phyloP scores from a whole-genome alignment of 2,888 invertebrate genomes.

The Sisyra terminalis region DNA sequence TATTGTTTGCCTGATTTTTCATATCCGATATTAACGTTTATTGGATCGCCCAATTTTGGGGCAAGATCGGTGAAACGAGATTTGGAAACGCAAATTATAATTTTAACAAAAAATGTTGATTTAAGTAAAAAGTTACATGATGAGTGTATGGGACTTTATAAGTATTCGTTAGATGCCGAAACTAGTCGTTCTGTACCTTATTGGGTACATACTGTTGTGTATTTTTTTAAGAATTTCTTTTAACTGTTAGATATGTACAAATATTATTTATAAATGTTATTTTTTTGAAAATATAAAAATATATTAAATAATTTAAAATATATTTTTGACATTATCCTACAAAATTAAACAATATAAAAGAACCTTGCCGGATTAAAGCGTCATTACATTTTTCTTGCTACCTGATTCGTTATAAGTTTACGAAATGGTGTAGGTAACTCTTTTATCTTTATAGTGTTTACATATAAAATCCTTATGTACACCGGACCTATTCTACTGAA shows the following conservation, averaged over 20 bases:
- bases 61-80: conserved; percentile 81
- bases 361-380: no score
- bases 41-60: conserved; percentile 94
- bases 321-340: no score
- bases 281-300: no score
- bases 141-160: conserved; percentile 60
- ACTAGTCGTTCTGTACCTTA: conserved; percentile 51
- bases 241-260: conserved; percentile 12
- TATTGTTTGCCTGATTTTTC: conserved; percentile 54
- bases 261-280: no score
- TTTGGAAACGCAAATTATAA: conserved; percentile 81
- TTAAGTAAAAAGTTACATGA: conserved; percentile 49
- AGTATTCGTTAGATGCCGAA: conserved; percentile 42
- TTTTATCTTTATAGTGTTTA: no score
- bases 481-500: no score
- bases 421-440: no score
- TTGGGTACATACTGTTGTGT: conserved; percentile 65
- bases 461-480: no score
- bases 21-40: conserved; percentile 63
- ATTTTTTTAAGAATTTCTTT: conserved; percentile 42
- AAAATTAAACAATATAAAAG: no score
- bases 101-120: conserved; percentile 58
- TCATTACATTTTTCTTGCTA: no score
- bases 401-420: no score
- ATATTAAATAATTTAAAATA: no score